Evolutionary conservation across 2,888 invertebrate genomes (phyloP).

Genomic region (Candidula unifasciata): DNA sequence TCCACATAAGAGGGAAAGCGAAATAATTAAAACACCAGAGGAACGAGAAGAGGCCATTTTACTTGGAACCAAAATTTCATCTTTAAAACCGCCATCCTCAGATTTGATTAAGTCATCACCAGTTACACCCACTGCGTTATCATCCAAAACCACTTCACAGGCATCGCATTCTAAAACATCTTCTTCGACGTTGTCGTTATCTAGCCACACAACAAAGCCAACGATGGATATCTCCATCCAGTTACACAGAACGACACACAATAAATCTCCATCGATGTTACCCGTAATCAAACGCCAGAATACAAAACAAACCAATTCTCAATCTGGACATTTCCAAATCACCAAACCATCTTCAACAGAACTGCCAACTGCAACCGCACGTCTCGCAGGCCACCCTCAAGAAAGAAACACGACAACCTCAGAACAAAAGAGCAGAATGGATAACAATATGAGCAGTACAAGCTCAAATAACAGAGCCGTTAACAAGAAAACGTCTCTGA

Average conservation of each 20-base stretch:
- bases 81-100: not conserved
- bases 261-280: conserved; percentile 29
- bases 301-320: not conserved
- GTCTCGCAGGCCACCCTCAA: not conserved
- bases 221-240: not conserved
- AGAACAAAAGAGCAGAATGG: not conserved
- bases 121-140: not conserved
- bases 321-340: not conserved
- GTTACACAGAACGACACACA: not conserved
- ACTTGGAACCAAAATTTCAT: not conserved
- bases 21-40: not conserved
- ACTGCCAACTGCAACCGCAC: not conserved
- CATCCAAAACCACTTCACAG: not conserved
- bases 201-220: not conserved
- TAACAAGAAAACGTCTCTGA: not conserved
- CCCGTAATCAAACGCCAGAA: not conserved
- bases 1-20: not conserved
- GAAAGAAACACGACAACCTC: not conserved
- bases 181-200: not conserved
- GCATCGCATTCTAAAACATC: not conserved
- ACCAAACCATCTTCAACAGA: not conserved
- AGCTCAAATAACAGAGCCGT: no score
- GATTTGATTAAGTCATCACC: not conserved
- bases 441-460: not conserved
- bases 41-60: not conserved